Conservation (phyloP, 23 tunicate genomes). For the Ascidia mentula region DNA sequence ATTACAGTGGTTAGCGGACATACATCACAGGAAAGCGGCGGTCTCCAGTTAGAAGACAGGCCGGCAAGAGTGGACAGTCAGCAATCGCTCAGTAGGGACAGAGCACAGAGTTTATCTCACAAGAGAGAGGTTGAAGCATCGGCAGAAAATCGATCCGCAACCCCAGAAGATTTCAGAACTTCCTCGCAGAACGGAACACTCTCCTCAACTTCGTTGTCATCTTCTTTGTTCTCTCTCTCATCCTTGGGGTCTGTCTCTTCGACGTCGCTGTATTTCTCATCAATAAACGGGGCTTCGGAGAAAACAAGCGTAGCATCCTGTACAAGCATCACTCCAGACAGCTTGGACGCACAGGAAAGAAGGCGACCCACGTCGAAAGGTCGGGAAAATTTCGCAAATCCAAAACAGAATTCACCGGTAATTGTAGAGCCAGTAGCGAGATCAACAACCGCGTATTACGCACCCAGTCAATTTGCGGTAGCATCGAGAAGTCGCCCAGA, state of each 20-base stretch:
- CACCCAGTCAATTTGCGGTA: neutral
- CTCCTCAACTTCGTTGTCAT: conserved; percentile 20
- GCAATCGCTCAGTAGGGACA: neutral
- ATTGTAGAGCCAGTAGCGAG: neutral
- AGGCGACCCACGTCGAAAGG: neutral
- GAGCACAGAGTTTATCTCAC: neutral
- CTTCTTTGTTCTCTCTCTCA: conserved; percentile 40
- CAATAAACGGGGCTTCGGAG: conserved; percentile 23
- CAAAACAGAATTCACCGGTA: neutral
- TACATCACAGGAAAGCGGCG: too few species aligned
- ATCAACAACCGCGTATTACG: too few species aligned
- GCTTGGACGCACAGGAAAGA: neutral
- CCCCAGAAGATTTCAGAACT: neutral
- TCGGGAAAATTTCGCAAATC: neutral
- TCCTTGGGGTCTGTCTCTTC: conserved; percentile 44
- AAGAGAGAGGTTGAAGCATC: neutral
- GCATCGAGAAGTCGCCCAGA: neutral
- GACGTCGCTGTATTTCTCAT: conserved; percentile 33
- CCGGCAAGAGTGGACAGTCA: neutral
- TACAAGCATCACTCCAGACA: conserved; percentile 34
- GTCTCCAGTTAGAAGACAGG: neutral
- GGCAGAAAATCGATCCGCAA: neutral
- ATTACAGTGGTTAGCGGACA: neutral
- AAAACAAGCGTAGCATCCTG: conserved; percentile 22
- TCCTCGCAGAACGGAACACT: neutral